phyloP scores from a whole-genome alignment of 2,113 vertebrate genomes.

The Ammospiza caudacuta region DNA sequence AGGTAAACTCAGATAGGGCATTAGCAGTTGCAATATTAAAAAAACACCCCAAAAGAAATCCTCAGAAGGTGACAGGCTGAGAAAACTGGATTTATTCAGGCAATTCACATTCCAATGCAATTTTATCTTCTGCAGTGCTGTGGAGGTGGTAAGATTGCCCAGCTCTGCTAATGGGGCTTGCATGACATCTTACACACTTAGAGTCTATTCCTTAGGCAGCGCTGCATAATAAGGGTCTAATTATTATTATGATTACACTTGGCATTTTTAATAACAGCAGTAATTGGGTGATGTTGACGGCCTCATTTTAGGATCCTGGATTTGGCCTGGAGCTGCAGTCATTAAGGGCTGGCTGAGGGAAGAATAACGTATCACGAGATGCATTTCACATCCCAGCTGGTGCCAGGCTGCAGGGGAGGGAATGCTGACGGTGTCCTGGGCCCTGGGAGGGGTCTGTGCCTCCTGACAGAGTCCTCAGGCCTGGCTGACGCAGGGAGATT shows the following conservation, averaged over 20 bases:
- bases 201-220: conserved; percentile 51
- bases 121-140: conserved; percentile 12
- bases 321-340: conserved; percentile 57
- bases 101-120: not conserved
- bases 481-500: not conserved
- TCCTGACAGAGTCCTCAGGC: not conserved
- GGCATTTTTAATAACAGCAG: conserved; percentile 66
- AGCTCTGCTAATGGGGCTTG: conserved; percentile 33
- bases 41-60: not conserved
- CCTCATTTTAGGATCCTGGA: conserved; percentile 40
- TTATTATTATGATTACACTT: conserved; percentile 70
- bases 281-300: conserved; percentile 67
- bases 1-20: not conserved
- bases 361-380: not conserved
- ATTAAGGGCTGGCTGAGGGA: conserved; percentile 56
- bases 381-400: not conserved
- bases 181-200: conserved; percentile 36
- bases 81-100: conserved; percentile 9
- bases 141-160: conserved; percentile 40
- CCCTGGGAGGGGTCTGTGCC: not conserved
- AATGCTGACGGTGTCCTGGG: not conserved
- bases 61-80: not conserved
- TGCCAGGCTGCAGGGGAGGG: not conserved
- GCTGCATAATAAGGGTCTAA: conserved; percentile 47
- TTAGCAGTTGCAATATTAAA: not conserved